Percentiles rank a stretch among this genome's conserved stretches.
These are phyloP conservation scores for Chalcosyrphus nemorum DNA, from an alignment of 2,888 invertebrate species.

Conservation along the genomic window DNA sequence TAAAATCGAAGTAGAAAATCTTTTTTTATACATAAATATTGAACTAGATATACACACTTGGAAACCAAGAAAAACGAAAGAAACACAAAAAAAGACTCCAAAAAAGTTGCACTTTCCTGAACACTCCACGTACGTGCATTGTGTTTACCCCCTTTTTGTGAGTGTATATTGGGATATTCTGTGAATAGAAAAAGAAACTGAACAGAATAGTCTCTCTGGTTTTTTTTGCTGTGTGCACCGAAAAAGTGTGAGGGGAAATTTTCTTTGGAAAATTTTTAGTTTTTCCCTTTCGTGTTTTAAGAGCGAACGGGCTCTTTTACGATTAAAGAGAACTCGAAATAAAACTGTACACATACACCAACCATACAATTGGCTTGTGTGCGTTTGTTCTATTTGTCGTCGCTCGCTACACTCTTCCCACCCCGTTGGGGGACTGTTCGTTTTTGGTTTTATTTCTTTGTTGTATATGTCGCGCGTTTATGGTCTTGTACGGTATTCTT, in stretches of 20 bases:
- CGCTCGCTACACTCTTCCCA: neutral
- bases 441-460: neutral
- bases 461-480: conserved; percentile 22
- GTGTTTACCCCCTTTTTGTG: conserved; percentile 29
- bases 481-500: conserved; percentile 68
- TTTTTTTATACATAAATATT: conserved; percentile 48
- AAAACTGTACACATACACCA: conserved; percentile 30
- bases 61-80: conserved; percentile 30
- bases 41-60: conserved; percentile 59
- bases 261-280: conserved; percentile 1
- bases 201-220: neutral
- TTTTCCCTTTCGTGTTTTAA: neutral
- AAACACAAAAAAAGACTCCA: conserved; percentile 44
- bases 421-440: neutral
- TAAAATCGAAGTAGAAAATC: conserved; percentile 40
- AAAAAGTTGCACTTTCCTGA: conserved; percentile 52
- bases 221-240: neutral
- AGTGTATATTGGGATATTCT: conserved; percentile 22
- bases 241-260: neutral
- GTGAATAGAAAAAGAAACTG: conserved; percentile 28
- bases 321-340: neutral
- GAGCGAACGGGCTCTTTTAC: neutral
- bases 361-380: neutral
- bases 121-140: conserved; percentile 34
- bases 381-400: neutral